Evolutionary conservation across 1,140 invertebrate species (phyloP), one percentile per base, ranked within the genome.

Genomic region (Bombus breviceps): DNA sequence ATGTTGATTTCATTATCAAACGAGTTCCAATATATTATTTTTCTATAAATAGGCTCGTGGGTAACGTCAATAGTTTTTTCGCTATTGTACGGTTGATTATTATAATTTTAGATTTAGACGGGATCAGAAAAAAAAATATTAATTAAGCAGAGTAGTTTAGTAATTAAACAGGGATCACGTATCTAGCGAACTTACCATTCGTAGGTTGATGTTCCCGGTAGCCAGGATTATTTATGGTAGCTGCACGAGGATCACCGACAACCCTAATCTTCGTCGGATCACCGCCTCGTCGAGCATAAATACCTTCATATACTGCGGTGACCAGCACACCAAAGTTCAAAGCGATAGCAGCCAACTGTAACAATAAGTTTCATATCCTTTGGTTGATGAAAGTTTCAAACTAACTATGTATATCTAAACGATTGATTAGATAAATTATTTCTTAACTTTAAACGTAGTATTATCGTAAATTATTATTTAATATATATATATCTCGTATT

Each of bases 221-320:
- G 32, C 97, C 97, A 13, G 97, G 97, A 95, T 98, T 98, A 90
- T 97, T 97, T 91, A 97, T 98, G 3, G 97, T 98, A 28, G 97
- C 97, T 25, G 96, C 96, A 77, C 96, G 95, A 10, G 96, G 95
- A 90, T 97, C 96, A 6, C 95, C 93, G 22, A 94, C 91, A 81
- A 96, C 95, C 88, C 94, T 93, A 53, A 96, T 95, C 92, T 96
- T 96, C 22, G 97, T 98, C 0, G 98, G 98, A 94, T 98, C 97
- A 59, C 97, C 97, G 2, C 97, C 97, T 95, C 95, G 90, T 96
- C 95, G 87, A 96, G 95, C 81, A 96, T 96, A 95, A 97, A 98
- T 94, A 96, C 96, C 91, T 96, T 98, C 98, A 92, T 98, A 98
- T 53, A 98, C 90, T 3, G 97, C 96, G 92, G 97, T 96, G 71